These are phyloP conservation scores for Diabrotica balteata DNA, from an alignment of 2,888 invertebrate genomes.

Conservation along the genomic window DNA sequence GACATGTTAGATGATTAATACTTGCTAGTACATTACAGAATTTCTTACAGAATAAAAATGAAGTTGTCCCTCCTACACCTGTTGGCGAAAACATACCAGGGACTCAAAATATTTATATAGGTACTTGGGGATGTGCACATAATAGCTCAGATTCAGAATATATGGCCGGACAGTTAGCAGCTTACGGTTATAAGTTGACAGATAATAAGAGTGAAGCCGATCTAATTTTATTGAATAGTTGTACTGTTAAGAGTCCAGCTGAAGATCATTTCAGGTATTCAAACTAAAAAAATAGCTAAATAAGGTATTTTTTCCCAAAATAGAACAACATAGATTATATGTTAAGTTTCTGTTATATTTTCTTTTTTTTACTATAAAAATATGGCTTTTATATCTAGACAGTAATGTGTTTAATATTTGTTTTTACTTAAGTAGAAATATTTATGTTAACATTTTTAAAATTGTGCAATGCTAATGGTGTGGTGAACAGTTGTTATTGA, in stretches of 20 bases:
- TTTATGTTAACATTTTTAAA: too few species aligned
- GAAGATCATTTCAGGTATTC: conserved; percentile 87
- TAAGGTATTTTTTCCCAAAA: neutral
- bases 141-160: conserved; percentile 98
- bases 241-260: conserved; percentile 97
- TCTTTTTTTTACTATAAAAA: too few species aligned
- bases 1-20: conserved; percentile 10
- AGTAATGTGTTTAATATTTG: too few species aligned
- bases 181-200: conserved; percentile 86
- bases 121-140: conserved; percentile 98
- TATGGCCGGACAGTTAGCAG: conserved; percentile 94
- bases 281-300: neutral
- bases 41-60: conserved; percentile 27
- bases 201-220: conserved; percentile 83
- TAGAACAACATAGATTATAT: neutral
- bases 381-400: too few species aligned
- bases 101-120: conserved; percentile 82
- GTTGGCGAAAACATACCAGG: conserved; percentile 65
- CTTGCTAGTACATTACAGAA: neutral
- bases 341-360: too few species aligned
- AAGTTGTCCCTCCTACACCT: conserved; percentile 33
- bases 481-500: too few species aligned
- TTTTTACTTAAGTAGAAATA: too few species aligned
- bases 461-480: too few species aligned
- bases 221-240: conserved; percentile 95